Evolutionary conservation across 2,888 invertebrate species (phyloP).

Genomic region (Scrobipalpa atriplicella): DNA sequence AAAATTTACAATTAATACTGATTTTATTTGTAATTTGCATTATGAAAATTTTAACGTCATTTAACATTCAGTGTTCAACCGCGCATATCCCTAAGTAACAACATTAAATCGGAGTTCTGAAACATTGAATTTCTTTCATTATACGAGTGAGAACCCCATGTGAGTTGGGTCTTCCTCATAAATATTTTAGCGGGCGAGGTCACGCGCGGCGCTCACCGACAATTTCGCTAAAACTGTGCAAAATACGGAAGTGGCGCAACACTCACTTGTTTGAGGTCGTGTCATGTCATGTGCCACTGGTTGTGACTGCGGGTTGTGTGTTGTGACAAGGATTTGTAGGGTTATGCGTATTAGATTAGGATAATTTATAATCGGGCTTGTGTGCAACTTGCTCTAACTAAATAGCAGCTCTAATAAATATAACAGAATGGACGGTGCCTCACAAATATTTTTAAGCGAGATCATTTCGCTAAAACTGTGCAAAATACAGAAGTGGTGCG

Average conservation of each 20-base stretch:
- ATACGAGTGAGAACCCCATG: conserved; percentile 61
- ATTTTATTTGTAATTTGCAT: not conserved
- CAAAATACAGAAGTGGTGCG: conserved; percentile 16
- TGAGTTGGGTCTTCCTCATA: conserved; percentile 65
- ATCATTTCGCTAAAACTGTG: conserved; percentile 34
- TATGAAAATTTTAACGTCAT: not conserved
- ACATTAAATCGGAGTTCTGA: conserved; percentile 35
- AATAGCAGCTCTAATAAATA: too few species aligned
- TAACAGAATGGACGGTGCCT: too few species aligned
- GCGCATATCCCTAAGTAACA: not conserved
- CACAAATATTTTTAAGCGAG: conserved; percentile 65
- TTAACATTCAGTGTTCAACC: not conserved
- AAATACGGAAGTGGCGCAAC: conserved; percentile 17
- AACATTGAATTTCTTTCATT: conserved; percentile 67
- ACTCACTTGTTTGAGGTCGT: conserved; percentile 1
- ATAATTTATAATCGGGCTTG: too few species aligned
- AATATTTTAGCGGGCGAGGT: conserved; percentile 59
- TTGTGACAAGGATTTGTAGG: too few species aligned
- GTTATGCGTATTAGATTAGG: too few species aligned
- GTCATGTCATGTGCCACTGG: not conserved
- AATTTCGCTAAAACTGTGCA: conserved; percentile 33
- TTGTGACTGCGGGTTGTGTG: not conserved
- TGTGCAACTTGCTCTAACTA: too few species aligned
- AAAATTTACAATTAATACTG: not conserved
- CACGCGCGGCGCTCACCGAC: conserved; percentile 18